These are phyloP conservation scores for Scaeva pyrastri DNA, from an alignment of 2,888 invertebrate species.

Conservation along the genomic window DNA sequence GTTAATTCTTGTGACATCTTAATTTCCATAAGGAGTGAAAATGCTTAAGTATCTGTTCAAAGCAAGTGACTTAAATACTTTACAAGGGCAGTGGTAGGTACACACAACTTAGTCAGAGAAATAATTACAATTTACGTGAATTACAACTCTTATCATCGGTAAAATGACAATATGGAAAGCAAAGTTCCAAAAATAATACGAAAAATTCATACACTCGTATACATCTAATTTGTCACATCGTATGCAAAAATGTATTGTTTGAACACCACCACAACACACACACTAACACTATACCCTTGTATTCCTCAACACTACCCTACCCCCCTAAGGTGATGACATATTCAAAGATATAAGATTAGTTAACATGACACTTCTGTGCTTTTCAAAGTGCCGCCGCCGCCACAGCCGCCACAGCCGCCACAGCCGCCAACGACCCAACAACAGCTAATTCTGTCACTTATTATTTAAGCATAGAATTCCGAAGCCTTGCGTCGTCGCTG, in stretches of 20 bases:
- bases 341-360: conserved; percentile 34
- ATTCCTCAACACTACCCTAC: too few relatives aligned
- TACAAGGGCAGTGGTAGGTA: too few relatives aligned
- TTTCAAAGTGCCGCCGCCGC: neutral
- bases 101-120: neutral
- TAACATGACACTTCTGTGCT: conserved; percentile 41
- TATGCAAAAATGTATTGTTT: conserved; percentile 2
- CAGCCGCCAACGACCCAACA: conserved; percentile 38
- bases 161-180: conserved; percentile 1
- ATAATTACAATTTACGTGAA: neutral
- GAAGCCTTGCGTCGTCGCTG: neutral
- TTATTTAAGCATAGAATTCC: neutral
- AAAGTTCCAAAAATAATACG: neutral
- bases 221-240: neutral
- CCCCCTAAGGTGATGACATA: conserved; percentile 19
- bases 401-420: too few relatives aligned
- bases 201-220: neutral
- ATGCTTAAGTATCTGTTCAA: too few relatives aligned
- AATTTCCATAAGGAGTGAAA: too few relatives aligned
- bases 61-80: too few relatives aligned
- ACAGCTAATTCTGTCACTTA: conserved; percentile 53
- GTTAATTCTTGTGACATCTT: too few relatives aligned
- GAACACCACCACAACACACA: neutral
- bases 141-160: neutral
- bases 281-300: neutral